Evolutionary conservation across 2,888 invertebrate species (phyloP), one percentile per base, ranked within the genome.

Genomic region (Chymomyza procnemis): DNA sequence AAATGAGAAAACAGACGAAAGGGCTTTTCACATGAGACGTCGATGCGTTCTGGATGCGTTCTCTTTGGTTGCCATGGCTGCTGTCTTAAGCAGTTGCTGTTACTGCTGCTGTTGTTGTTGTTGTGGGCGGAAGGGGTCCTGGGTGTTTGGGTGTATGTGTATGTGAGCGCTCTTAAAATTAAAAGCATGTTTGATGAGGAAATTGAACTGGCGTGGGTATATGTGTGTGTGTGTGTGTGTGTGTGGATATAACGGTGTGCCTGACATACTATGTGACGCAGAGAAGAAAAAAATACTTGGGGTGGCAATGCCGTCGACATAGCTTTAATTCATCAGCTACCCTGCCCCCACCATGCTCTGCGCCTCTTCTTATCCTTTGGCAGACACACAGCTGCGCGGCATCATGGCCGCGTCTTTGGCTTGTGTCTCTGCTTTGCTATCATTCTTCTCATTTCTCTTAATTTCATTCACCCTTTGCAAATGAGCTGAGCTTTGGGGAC

Each of bases 391-490:
- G 19, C 19, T 54, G 54, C 54, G 19, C 34, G 34, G 34, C 34
- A 41, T 12, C 34, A 41, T 12, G 52, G 59, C 55, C 48, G 63
- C 73, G 69, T 72, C 68, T 6, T 58, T 67, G 57, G 30, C 16
- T 70, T 64, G 66, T 74, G 69, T 73, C 67, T 8, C 59, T 67
- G 34, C 26, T 9, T 46, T 54, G 69, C 66, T 64, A 18, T 58
- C 56, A 67, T 47, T 61, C 60, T 61, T 64, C 67, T 72, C 83
- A 71, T 82, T 82, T 82, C 72, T 72, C 77, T 75, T 74, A 84
- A 86, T 81, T 86, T 84, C 88, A 80, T 88, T 85, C 84, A 85
- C 84, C 84, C 84, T 85, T 85, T 85, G 87, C 88, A 85, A 88
- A 86, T 84, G 88, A 84, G 88, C 81, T 64, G 56, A 22, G 48